Percentiles rank a stretch among this genome's conserved stretches.
Evolutionary conservation across 2,888 invertebrate species (phyloP).

Genomic region (Crossocerus cetratus): DNA sequence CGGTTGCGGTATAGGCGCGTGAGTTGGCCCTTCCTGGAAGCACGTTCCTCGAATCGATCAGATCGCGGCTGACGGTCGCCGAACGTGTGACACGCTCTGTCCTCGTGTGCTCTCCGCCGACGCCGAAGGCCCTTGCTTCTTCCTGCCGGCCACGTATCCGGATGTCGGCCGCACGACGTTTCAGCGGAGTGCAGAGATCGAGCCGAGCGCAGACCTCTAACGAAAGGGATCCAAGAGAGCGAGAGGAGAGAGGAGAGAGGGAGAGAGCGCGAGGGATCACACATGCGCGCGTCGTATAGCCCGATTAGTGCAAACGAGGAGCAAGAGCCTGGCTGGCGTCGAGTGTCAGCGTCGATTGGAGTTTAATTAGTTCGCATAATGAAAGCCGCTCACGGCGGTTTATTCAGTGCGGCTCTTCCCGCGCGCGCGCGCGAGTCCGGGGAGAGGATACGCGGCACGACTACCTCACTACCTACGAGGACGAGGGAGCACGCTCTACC

Average conservation of each 20-base stretch:
- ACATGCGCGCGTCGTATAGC: conserved; percentile 18
- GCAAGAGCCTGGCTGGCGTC: conserved; percentile 33
- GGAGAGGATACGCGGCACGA: conserved; percentile 10
- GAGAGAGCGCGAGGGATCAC: conserved; percentile 6
- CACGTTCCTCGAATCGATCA: conserved; percentile 14
- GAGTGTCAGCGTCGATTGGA: conserved; percentile 65
- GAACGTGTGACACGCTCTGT: conserved; percentile 24
- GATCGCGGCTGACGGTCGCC: conserved; percentile 25
- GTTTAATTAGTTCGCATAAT: conserved; percentile 74
- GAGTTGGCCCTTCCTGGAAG: background rate
- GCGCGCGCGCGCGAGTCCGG: background rate
- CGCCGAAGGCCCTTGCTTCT: background rate
- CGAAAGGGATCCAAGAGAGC: no score
- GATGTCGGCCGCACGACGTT: conserved; percentile 34
- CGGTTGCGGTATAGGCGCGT: background rate
- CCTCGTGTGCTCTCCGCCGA: background rate
- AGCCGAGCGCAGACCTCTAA: background rate
- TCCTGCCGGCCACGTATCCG: conserved; percentile 19
- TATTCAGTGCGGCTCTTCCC: conserved; percentile 27
- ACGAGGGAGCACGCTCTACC: background rate
- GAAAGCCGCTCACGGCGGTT: conserved; percentile 58
- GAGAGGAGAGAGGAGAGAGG: background rate
- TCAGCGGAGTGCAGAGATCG: background rate
- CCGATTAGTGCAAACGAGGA: conserved; percentile 45
- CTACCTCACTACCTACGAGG: conserved; percentile 20